Base-by-base conservation (phyloP, 2,797 vertebrate species). In the Centropyge bicolor region DNA sequence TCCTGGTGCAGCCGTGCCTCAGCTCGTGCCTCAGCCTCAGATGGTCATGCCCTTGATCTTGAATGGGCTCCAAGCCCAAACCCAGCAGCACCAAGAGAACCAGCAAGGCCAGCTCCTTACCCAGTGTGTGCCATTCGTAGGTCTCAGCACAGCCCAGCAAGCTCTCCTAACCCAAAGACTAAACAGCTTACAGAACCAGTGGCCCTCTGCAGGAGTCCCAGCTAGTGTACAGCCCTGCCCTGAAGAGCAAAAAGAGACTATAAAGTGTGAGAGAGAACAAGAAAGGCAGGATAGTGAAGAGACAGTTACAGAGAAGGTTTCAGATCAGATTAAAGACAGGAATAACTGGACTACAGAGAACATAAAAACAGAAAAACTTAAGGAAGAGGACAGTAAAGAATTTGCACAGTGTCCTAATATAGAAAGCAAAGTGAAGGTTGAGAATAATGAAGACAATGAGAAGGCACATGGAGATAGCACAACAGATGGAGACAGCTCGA, bases 1-100 rank as follows among this genome's bases (percentile, higher is more conserved):
- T 66, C 64, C 95, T 16, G 91, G 93, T 60, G 78, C 93, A 5
- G 51, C 93, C 43, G 74, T 92, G 14, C 88, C 95, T 84, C 95
- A 95, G 92, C 92, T 96, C 43, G 91, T 95, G 89, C 92, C 94
- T 91, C 96, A 95, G 79, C 91, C 93, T 81, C 95, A 96, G 87
- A 95, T 96, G 94, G 92, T 96, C 71, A 94, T 96, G 95, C 95
- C 95, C 67, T 93, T 96, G 83, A 95, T 96, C 73, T 88, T 96
- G 79, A 95, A 95, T 22, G 94, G 95, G 63, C 91, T 96, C 54
- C 95, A 95, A 82, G 76, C 92, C 72, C 95, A 94, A 89, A 91
- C 86, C 74, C 93, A 95, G 91, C 93, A 93, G 84, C 93, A 89
- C 74, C 86, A 89, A 83, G 95, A 95, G 62, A 93, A 93, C 88